These are phyloP conservation scores for Lagorchestes hirsutus DNA, from an alignment of 2,797 vertebrate species.

Conservation along the genomic window DNA sequence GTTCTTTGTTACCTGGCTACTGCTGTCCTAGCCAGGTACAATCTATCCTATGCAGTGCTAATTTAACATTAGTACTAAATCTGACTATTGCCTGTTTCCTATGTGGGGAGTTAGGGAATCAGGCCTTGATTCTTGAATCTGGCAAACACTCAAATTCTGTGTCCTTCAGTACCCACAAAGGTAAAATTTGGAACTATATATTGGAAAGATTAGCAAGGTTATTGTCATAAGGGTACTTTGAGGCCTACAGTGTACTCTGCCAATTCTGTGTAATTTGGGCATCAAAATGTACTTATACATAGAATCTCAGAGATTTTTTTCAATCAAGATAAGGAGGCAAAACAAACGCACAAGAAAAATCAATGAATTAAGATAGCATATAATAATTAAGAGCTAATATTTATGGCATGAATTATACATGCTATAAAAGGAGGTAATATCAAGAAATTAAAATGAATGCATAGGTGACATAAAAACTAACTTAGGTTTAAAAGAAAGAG, in stretches of 20 bases:
- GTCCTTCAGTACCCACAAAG: not conserved
- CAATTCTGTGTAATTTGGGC: not conserved
- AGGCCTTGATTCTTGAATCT: not conserved
- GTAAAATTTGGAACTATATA: not conserved
- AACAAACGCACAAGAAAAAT: not conserved
- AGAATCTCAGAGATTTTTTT: not conserved
- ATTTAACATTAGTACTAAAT: not conserved
- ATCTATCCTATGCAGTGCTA: not conserved
- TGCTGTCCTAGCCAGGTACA: not conserved
- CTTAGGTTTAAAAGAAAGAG: not conserved
- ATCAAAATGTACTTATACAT: not conserved
- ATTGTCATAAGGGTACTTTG: not conserved
- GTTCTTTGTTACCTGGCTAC: not conserved
- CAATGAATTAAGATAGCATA: not conserved
- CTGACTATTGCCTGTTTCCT: not conserved
- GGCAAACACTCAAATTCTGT: not conserved
- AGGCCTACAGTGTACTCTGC: not conserved
- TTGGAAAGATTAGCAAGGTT: not conserved
- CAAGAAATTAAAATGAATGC: not conserved
- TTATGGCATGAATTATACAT: not conserved
- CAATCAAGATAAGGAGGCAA: not conserved
- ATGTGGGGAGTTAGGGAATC: not conserved
- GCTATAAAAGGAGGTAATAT: not conserved
- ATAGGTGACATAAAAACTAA: not conserved
- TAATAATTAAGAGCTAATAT: not conserved